Evolutionary conservation across 2,113 vertebrate genomes (phyloP).

Genomic region (chimpanzee (Pan troglodytes)): NHGRI_mPanTro3-v2.1_pri NC_086015.1:93507001-93507500

Average conservation of each 20-base stretch:
- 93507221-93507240: neutral
- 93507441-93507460: neutral
- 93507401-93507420: neutral
- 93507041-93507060: conserved; percentile 62
- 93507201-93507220: conserved; percentile 22
- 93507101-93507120: conserved; percentile 65
- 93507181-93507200: neutral
- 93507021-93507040: conserved; percentile 52
- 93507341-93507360: neutral
- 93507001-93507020: conserved; percentile 66
- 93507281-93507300: neutral
- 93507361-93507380: neutral
- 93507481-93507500: neutral
- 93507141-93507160: neutral
- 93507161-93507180: neutral
- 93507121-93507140: conserved; percentile 35
- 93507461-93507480: neutral
- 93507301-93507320: neutral
- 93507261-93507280: neutral
- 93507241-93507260: neutral
- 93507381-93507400: neutral
- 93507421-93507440: neutral
- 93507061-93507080: conserved; percentile 63
- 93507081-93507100: conserved; percentile 53
- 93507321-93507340: neutral